A percentile compares a stretch with the other conserved stretches of the same genome.
Conservation (phyloP, 1,140 invertebrate species). For the Tribolium castaneum region DNA sequence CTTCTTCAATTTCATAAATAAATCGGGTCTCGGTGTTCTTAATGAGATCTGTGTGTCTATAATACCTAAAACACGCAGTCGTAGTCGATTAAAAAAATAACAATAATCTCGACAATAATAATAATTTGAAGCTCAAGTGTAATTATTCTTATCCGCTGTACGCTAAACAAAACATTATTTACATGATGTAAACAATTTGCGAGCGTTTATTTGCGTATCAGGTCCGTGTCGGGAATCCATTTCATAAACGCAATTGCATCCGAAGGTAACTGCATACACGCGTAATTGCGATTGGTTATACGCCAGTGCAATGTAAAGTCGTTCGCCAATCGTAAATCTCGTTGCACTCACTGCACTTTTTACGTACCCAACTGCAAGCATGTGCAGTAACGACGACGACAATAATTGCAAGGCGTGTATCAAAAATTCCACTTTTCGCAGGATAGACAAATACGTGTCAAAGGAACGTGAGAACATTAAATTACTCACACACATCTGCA, state of each 20-base stretch:
- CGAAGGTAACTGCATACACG: slow-evolving; percentile 38
- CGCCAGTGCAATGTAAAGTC: slow-evolving; percentile 12
- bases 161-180: background rate
- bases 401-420: background rate
- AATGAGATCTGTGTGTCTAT: too few species aligned
- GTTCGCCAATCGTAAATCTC: slow-evolving; percentile 40
- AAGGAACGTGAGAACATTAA: slow-evolving; percentile 5
- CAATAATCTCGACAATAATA: too few species aligned
- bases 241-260: slow-evolving; percentile 29
- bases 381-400: background rate
- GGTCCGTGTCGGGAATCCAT: slow-evolving; percentile 32
- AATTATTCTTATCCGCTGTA: background rate
- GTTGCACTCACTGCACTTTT: slow-evolving; percentile 37
- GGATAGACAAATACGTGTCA: background rate
- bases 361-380: slow-evolving; percentile 25
- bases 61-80: too few species aligned
- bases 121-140: too few species aligned
- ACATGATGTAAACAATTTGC: background rate
- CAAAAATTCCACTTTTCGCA: background rate
- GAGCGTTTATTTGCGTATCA: background rate
- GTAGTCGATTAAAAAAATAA: too few species aligned
- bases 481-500: slow-evolving; percentile 2
- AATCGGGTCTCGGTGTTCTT: too few species aligned
- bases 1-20: too few species aligned
- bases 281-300: slow-evolving; percentile 29